Percentiles rank a stretch among this genome's conserved stretches.
Conservation (phyloP, 2,888 invertebrate genomes). For the Mylabris sibirica region DNA sequence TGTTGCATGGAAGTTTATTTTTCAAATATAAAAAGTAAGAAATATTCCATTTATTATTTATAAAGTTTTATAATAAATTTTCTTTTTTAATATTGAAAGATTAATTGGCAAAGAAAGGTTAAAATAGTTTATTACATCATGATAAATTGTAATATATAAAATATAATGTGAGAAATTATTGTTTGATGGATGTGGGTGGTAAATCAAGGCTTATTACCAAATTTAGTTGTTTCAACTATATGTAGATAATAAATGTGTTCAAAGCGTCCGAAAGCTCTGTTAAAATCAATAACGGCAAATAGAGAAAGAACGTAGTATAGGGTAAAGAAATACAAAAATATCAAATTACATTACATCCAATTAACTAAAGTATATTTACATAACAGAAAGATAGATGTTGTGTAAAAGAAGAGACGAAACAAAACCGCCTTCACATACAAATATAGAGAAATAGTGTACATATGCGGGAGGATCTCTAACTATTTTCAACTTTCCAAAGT, state of each 20-base stretch:
- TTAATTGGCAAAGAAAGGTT: neutral
- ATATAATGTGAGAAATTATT: neutral
- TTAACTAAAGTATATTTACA: conserved; percentile 3
- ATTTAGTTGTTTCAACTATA: neutral
- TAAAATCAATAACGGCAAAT: neutral
- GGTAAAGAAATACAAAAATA: neutral
- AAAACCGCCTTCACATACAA: neutral
- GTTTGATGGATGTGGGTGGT: neutral
- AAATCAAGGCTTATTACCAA: conserved; percentile 5
- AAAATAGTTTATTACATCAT: neutral
- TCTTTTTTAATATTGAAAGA: neutral
- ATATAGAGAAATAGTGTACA: neutral
- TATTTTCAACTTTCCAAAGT: conserved; percentile 29
- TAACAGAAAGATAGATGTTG: neutral
- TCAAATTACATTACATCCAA: neutral
- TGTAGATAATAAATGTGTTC: neutral
- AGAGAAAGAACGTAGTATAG: neutral
- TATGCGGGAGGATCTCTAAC: conserved; percentile 1
- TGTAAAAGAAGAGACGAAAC: neutral
- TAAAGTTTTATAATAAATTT: neutral
- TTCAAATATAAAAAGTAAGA: no score
- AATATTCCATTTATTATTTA: neutral
- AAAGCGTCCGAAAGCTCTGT: neutral
- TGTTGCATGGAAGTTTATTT: neutral
- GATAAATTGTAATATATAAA: neutral